These are phyloP conservation scores for Helicoverpa armigera DNA, from an alignment of 1,140 invertebrate species.

Conservation along the genomic window DNA sequence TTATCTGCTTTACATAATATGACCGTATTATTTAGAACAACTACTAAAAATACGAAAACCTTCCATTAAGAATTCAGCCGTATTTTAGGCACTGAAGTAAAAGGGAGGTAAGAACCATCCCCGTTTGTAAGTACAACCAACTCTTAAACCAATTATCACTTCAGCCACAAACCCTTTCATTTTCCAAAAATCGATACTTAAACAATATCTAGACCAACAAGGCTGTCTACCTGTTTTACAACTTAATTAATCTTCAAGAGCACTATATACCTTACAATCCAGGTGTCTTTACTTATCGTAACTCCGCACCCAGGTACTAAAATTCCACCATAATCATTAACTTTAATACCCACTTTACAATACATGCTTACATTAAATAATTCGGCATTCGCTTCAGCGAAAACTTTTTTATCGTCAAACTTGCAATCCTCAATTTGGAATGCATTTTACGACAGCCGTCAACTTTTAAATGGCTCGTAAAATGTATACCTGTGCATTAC, in stretches of 20 bases:
- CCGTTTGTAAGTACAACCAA: no score
- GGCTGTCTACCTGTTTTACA: background rate
- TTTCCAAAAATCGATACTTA: background rate
- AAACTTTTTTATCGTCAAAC: slow-evolving; percentile 39
- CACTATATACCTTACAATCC: background rate
- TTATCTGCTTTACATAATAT: no score
- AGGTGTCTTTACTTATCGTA: background rate
- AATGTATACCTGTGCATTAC: slow-evolving; percentile 30
- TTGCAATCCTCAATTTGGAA: slow-evolving; percentile 44
- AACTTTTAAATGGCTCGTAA: slow-evolving; percentile 37
- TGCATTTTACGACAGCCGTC: slow-evolving; percentile 45
- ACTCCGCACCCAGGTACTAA: background rate
- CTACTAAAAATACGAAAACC: no score
- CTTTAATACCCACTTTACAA: slow-evolving; percentile 26
- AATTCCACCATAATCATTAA: background rate
- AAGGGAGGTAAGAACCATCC: no score
- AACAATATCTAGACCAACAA: background rate
- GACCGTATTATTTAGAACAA: no score
- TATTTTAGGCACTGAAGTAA: no score
- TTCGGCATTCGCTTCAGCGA: background rate
- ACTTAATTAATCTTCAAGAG: background rate
- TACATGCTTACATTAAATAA: slow-evolving; percentile 24
- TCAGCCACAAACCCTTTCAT: no score
- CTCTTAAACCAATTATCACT: no score
- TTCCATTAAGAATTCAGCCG: no score